A percentile compares a stretch with the other conserved stretches of the same genome.
phyloP scores from a whole-genome alignment of 30 jellyfish, hydroid and myxozoan genomes.

The Mastigias papua region DNA sequence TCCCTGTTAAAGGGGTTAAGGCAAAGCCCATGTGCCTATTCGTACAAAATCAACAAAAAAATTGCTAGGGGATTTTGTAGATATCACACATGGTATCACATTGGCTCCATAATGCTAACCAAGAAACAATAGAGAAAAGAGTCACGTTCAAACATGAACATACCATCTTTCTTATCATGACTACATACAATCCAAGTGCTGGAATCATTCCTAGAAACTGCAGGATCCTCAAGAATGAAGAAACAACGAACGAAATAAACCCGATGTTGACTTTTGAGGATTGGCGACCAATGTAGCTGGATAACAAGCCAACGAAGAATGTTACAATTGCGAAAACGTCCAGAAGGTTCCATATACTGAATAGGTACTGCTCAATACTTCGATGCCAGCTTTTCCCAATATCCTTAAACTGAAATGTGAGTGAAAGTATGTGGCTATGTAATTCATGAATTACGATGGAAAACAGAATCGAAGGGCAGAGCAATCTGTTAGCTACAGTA shows the following conservation, averaged over 20 bases:
- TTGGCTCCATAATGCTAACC: too few relatives aligned
- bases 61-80: too few relatives aligned
- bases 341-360: slow-evolving; percentile 54
- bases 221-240: slow-evolving; percentile 32
- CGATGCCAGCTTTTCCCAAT: not conserved
- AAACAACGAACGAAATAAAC: slow-evolving; percentile 25
- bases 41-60: too few relatives aligned
- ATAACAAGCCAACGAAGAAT: slow-evolving; percentile 35
- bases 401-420: slow-evolving; percentile 35
- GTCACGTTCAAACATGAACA: not conserved
- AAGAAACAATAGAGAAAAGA: too few relatives aligned
- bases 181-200: slow-evolving; percentile 63
- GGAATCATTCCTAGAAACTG: slow-evolving; percentile 33
- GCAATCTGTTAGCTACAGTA: too few relatives aligned
- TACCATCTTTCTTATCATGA: slow-evolving; percentile 75
- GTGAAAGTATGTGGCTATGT: too few relatives aligned
- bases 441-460: too few relatives aligned
- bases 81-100: too few relatives aligned
- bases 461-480: too few relatives aligned
- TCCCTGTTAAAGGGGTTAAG: too few relatives aligned
- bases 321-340: slow-evolving; percentile 42
- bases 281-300: not conserved
- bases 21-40: too few relatives aligned
- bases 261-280: slow-evolving; percentile 20
- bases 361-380: slow-evolving; percentile 31